phyloP scores from a whole-genome alignment of 2,113 vertebrate genomes.

The Oryzias javanicus region DNA sequence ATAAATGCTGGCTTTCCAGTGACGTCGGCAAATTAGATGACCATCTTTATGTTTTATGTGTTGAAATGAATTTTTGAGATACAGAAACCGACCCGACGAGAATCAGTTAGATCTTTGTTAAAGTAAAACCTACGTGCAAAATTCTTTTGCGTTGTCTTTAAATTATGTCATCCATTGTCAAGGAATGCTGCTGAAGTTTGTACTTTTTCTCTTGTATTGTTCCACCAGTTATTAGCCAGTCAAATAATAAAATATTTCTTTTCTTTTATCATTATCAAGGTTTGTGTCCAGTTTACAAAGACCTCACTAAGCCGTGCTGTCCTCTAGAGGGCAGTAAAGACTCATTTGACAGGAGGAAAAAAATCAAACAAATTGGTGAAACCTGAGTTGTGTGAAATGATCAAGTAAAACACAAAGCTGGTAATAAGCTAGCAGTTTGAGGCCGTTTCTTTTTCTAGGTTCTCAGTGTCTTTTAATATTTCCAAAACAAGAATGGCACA shows the following conservation, averaged over 20 bases:
- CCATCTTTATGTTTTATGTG: constrained; percentile 12
- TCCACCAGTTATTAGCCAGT: constrained; percentile 13
- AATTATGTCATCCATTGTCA: background rate
- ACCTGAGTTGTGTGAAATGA: constrained; percentile 37
- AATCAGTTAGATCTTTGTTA: background rate
- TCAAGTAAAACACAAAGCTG: constrained; percentile 21
- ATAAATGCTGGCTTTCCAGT: background rate
- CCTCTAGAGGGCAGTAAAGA: constrained; percentile 59
- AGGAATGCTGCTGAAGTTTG: background rate
- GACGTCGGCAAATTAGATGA: background rate
- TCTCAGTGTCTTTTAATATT: constrained; percentile 9
- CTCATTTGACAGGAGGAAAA: background rate
- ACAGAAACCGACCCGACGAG: background rate
- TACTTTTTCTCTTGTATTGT: constrained; percentile 2
- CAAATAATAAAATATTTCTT: constrained; percentile 62
- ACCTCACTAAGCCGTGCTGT: constrained; percentile 16
- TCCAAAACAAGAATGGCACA: constrained; percentile 11
- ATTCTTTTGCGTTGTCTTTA: background rate
- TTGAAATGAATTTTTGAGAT: background rate
- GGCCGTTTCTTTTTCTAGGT: background rate
- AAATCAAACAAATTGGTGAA: constrained; percentile 16
- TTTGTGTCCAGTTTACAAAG: constrained; percentile 23
- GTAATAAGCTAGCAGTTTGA: constrained; percentile 9
- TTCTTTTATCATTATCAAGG: constrained; percentile 20
- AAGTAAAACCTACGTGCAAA: background rate